Conservation (phyloP, 2,113 vertebrate species). For the Hoplias malabaricus region DNA sequence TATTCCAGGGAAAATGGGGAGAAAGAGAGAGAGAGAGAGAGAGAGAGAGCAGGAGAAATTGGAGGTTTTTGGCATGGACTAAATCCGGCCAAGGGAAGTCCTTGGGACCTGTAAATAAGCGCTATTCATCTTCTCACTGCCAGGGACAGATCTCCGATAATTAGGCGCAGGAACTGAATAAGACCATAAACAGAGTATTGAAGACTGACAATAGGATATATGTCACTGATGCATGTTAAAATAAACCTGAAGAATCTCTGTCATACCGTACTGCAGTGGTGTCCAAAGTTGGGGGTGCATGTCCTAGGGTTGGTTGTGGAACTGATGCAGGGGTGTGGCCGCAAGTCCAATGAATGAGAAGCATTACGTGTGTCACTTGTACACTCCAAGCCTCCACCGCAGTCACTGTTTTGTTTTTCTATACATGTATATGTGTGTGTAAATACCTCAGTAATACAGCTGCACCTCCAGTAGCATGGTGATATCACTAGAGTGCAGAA, state of each 20-base stretch:
- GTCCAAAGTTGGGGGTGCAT: too few relatives aligned
- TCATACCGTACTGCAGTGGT: slow-evolving; percentile 7
- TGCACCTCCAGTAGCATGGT: not conserved
- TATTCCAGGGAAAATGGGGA: not conserved
- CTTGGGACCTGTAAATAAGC: slow-evolving; percentile 23
- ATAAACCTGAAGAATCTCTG: slow-evolving; percentile 15
- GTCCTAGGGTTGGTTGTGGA: too few relatives aligned
- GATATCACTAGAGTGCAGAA: not conserved
- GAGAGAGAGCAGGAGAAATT: not conserved
- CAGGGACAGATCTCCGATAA: slow-evolving; percentile 32
- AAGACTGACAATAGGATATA: slow-evolving; percentile 21
- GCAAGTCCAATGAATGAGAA: too few relatives aligned
- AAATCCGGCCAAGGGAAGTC: slow-evolving; percentile 18
- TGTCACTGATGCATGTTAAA: slow-evolving; percentile 22
- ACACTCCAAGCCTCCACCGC: too few relatives aligned
- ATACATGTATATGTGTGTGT: too few relatives aligned
- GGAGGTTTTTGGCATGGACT: not conserved
- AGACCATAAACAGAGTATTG: slow-evolving; percentile 43
- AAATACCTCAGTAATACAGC: not conserved
- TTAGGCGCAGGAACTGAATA: slow-evolving; percentile 39
- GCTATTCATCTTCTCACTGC: slow-evolving; percentile 30
- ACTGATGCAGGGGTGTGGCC: too few relatives aligned
- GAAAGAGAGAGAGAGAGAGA: not conserved
- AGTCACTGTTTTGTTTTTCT: too few relatives aligned
- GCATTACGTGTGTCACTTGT: too few relatives aligned